These are phyloP conservation scores for Palloptera scutellata DNA, from an alignment of 2,888 invertebrate species.

Conservation along the genomic window DNA sequence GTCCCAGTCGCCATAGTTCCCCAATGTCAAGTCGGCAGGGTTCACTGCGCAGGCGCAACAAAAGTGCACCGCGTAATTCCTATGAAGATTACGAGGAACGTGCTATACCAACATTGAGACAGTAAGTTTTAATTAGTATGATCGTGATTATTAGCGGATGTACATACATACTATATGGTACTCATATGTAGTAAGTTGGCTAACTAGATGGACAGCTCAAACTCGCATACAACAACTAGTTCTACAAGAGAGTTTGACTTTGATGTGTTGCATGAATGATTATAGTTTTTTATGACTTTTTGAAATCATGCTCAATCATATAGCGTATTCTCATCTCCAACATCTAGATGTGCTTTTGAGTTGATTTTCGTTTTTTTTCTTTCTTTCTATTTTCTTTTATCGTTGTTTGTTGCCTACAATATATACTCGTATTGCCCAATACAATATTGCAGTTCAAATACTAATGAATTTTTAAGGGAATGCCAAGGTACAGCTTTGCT, in stretches of 20 bases:
- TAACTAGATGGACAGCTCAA: too few relatives aligned
- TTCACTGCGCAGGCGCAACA: constrained; percentile 71
- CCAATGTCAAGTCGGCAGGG: constrained; percentile 68
- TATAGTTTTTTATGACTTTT: too few relatives aligned
- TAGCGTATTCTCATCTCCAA: background rate
- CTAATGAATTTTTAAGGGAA: constrained; percentile 81
- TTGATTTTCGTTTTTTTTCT: constrained; percentile 37
- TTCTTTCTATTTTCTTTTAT: constrained; percentile 42
- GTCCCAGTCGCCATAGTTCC: constrained; percentile 65
- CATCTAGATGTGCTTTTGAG: constrained; percentile 35
- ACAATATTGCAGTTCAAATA: constrained; percentile 72
- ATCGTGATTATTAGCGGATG: background rate
- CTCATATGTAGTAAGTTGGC: too few relatives aligned
- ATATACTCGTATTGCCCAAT: constrained; percentile 11
- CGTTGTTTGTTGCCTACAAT: constrained; percentile 43
- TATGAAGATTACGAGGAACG: constrained; percentile 90
- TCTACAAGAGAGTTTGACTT: too few relatives aligned
- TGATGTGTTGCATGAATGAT: too few relatives aligned
- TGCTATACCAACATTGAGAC: constrained; percentile 82
- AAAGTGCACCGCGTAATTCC: constrained; percentile 74
- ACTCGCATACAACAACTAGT: too few relatives aligned
- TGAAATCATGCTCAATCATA: too few relatives aligned
- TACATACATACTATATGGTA: too few relatives aligned
- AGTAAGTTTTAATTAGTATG: constrained; percentile 69
- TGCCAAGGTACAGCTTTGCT: constrained; percentile 68